phyloP scores from a whole-genome alignment of 1,140 invertebrate species.

The Colletes gigas region DNA sequence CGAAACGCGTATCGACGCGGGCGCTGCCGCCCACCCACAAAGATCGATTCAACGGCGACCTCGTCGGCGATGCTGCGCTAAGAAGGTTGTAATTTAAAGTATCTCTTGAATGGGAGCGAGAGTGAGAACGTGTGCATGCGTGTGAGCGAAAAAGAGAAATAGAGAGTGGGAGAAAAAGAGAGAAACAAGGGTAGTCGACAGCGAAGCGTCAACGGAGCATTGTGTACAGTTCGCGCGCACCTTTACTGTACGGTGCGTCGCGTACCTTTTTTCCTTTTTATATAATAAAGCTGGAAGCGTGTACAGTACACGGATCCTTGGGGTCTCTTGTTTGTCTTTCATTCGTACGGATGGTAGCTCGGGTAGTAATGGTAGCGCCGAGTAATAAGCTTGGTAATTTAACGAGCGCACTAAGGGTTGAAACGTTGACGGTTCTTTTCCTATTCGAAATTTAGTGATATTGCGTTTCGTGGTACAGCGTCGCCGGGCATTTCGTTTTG shows the following conservation, averaged over 20 bases:
- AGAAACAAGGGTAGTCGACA: constrained; percentile 3
- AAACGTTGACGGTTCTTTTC: constrained; percentile 21
- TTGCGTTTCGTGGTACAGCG: not conserved
- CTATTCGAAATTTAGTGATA: constrained; percentile 9
- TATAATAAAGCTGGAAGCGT: constrained; percentile 70
- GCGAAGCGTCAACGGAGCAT: constrained; percentile 23
- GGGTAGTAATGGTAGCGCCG: constrained; percentile 20
- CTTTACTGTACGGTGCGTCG: not conserved
- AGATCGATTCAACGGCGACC: constrained; percentile 40
- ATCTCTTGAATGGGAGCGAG: constrained; percentile 25
- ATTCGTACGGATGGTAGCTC: constrained; percentile 10
- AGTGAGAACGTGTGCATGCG: constrained; percentile 15
- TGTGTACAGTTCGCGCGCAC: constrained; percentile 29
- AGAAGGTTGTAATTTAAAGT: constrained; percentile 41
- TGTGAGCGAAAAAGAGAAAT: not conserved
- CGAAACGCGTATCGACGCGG: constrained; percentile 21
- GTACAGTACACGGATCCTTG: constrained; percentile 9
- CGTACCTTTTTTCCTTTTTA: constrained; percentile 60
- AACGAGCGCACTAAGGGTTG: constrained; percentile 30
- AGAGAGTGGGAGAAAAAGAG: not conserved
- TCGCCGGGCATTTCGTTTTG: not conserved
- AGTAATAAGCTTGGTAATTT: constrained; percentile 35
- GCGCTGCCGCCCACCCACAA: constrained; percentile 45
- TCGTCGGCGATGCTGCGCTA: constrained; percentile 28
- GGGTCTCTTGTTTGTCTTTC: constrained; percentile 33